phyloP scores from a whole-genome alignment of 1,140 invertebrate species.

The Drosophila kikkawai region DNA sequence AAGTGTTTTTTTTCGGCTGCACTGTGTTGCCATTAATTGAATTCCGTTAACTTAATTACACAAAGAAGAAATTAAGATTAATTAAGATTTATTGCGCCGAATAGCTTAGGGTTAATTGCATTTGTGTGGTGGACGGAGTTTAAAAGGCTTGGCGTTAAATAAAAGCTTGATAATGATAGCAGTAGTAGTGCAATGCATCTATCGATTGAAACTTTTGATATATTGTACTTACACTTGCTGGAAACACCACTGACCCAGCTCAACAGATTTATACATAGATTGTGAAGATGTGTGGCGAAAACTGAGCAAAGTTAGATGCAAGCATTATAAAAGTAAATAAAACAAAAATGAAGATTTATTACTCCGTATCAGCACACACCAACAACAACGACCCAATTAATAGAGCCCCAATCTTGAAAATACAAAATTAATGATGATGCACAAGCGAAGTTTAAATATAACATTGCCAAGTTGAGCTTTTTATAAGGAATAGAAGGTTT shows the following conservation, averaged over 20 bases:
- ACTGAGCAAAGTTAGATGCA: conserved; percentile 1
- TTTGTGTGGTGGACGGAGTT: conserved; percentile 27
- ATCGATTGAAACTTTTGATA: conserved; percentile 15
- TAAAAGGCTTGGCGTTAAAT: conserved; percentile 33
- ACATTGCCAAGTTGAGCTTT: conserved; percentile 16
- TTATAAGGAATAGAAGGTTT: neutral
- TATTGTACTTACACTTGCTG: conserved; percentile 6
- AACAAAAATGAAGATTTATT: conserved; percentile 46
- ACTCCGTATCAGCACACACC: conserved; percentile 29
- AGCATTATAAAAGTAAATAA: conserved; percentile 4
- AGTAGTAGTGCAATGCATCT: conserved; percentile 13
- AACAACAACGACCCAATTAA: conserved; percentile 40
- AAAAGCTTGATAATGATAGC: conserved; percentile 31
- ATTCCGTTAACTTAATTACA: conserved; percentile 49
- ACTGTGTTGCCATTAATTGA: conserved; percentile 36
- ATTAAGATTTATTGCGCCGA: conserved; percentile 39
- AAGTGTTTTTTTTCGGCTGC: conserved; percentile 24
- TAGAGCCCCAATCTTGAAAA: conserved; percentile 30
- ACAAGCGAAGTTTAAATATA: conserved; percentile 22
- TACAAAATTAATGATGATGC: conserved; percentile 40
- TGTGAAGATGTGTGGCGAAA: neutral
- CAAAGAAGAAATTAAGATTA: conserved; percentile 50
- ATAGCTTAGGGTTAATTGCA: conserved; percentile 49
- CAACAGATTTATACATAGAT: conserved; percentile 3
- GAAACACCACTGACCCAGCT: conserved; percentile 12